phyloP scores from a whole-genome alignment of 2,797 vertebrate species.

The Sphaeramia orbicularis region DNA sequence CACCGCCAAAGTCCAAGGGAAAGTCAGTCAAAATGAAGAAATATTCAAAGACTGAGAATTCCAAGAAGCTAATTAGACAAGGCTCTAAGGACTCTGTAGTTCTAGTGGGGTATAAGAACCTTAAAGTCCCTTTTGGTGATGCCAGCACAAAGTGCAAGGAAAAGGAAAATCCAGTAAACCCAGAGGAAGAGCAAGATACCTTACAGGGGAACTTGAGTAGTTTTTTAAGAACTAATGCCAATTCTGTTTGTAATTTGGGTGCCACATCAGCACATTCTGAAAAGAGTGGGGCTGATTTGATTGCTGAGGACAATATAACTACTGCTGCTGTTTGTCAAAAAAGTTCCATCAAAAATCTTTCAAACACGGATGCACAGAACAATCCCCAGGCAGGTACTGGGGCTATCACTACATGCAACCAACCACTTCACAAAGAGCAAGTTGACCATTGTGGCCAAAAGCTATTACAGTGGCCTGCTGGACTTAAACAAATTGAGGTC shows the following conservation, averaged over 20 bases:
- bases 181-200: constrained; percentile 85
- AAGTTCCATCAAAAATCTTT: constrained; percentile 79
- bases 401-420: constrained; percentile 75
- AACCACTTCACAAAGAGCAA: constrained; percentile 73
- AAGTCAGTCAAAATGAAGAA: constrained; percentile 96
- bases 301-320: constrained; percentile 73
- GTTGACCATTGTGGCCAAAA: constrained; percentile 73
- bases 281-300: constrained; percentile 62
- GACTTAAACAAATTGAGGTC: constrained; percentile 87
- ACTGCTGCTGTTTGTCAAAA: constrained; percentile 76
- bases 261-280: constrained; percentile 77
- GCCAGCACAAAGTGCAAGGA: constrained; percentile 87
- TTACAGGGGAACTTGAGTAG: constrained; percentile 74
- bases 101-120: constrained; percentile 96
- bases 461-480: constrained; percentile 68
- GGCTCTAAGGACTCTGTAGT: constrained; percentile 96
- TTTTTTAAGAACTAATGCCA: constrained; percentile 82
- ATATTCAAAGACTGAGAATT: constrained; percentile 93
- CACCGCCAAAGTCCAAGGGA: constrained; percentile 92
- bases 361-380: constrained; percentile 81
- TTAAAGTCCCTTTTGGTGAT: constrained; percentile 88
- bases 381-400: constrained; percentile 88
- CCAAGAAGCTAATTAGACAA: constrained; percentile 94
- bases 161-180: constrained; percentile 78
- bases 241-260: constrained; percentile 81